Percentiles rank a stretch among this genome's conserved stretches.
phyloP scores from a whole-genome alignment of 2,797 vertebrate species.

The Hafferia zeledoni region DNA sequence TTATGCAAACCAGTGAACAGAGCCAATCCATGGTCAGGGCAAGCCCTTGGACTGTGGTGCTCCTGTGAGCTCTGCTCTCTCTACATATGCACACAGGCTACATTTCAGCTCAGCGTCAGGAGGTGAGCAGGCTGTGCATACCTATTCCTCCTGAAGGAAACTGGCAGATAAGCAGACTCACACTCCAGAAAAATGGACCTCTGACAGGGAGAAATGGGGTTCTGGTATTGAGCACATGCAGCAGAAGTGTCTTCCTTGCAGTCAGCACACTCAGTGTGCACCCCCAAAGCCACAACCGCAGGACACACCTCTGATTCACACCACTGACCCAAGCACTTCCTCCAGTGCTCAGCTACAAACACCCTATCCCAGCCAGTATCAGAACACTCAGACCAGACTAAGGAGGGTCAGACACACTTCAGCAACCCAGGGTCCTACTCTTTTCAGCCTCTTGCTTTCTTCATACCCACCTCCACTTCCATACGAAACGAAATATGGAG shows the following conservation, averaged over 20 bases:
- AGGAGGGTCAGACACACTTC: not conserved
- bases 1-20: not conserved
- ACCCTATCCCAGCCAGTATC: too few relatives aligned
- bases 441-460: not conserved
- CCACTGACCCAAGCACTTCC: not conserved
- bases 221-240: not conserved
- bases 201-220: not conserved
- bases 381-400: not conserved
- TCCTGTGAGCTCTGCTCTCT: too few relatives aligned
- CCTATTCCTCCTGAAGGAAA: not conserved
- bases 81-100: too few relatives aligned
- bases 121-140: not conserved
- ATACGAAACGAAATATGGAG: not conserved
- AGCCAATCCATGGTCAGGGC: not conserved
- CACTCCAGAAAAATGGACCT: not conserved
- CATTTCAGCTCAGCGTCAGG: fast-evolving
- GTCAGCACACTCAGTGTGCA: not conserved
- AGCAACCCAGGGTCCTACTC: not conserved
- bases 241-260: not conserved
- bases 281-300: fast-evolving
- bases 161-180: not conserved
- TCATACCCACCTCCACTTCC: not conserved
- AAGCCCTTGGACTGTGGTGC: not conserved
- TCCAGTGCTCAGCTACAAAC: not conserved
- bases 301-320: not conserved